Evolutionary conservation across 1,140 invertebrate genomes (phyloP), one percentile per base, ranked within the genome.

Genomic region (Achroia grisella): DNA sequence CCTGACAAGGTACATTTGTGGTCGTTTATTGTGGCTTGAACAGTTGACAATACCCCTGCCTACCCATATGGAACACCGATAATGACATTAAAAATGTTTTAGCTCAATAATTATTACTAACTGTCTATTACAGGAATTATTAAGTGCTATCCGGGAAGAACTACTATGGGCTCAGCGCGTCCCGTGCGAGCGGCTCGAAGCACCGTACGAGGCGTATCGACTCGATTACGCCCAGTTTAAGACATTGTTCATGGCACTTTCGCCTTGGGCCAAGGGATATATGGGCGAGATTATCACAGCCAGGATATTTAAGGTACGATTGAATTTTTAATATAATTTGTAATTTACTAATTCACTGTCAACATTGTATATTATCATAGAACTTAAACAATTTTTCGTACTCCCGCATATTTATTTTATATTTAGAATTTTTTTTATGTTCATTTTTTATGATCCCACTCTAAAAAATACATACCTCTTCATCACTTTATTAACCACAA

Each of bases 151-250:
- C 1, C 87, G 92, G 51, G 93, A 94, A 84, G 93, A 94, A 71
- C 75, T 93, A 33, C 86, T 94, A 37, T 89, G 89, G 76, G 87
- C 89, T 29, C 89, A 90, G 71, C 78, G 88, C 1, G 87, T 91
- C 33, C 87, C 88, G 1, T 82, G 80, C 48, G 90, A 92, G 54
- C 82, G 89, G 34, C 88, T 90, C 32, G 92, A 93, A 76, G 89
- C 89, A 1, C 91, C 91, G 3, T 96, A 96, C 68, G 96, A 98
- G 71, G 91, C 91, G 1, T 98, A 97, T 64, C 91, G 92, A 76
- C 86, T 98, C 5, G 96, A 98, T 84, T 98, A 93, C 86, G 93
- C 96, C 43, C 91, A 97, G 56, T 98, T 98, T 83, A 90, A 93
- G 57, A 91, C 92, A 28, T 87, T 98, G 42, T 97, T 97, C 73